Conservation (phyloP, 2,888 invertebrate species). For the Drosophila greeni region DNA sequence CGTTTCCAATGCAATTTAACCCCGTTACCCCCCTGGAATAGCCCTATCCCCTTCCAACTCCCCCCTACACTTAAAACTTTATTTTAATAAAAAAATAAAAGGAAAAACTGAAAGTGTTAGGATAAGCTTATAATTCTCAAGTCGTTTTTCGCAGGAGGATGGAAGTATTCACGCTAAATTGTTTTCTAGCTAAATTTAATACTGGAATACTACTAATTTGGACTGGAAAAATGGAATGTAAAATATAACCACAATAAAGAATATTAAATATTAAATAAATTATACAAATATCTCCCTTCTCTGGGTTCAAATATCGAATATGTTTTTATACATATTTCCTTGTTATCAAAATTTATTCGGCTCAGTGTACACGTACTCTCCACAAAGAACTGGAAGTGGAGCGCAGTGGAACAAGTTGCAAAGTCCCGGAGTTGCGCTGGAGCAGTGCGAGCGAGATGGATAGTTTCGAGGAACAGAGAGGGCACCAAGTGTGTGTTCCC, state of each 20-base stretch:
- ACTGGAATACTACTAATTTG: too few species aligned
- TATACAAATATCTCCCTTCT: too few species aligned
- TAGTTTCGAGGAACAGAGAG: not conserved
- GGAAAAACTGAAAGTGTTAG: not conserved
- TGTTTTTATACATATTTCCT: too few species aligned
- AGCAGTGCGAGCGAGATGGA: not conserved
- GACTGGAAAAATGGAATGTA: too few species aligned
- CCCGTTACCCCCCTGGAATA: constrained; percentile 16
- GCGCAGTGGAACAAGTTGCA: constrained; percentile 34
- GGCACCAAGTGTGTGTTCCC: constrained; percentile 9
- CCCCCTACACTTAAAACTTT: constrained; percentile 9
- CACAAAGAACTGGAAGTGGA: constrained; percentile 43
- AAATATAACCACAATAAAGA: too few species aligned
- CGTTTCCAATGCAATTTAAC: constrained; percentile 49
- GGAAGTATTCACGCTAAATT: not conserved
- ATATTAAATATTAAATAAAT: too few species aligned
- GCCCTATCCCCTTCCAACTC: constrained; percentile 2
- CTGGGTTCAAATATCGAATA: too few species aligned
- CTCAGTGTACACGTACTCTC: constrained; percentile 16
- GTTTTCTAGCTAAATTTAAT: too few species aligned
- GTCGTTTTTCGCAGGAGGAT: too few species aligned
- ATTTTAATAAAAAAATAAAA: not conserved
- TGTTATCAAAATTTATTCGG: not conserved
- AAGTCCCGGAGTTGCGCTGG: constrained; percentile 11
- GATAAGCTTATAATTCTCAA: not conserved